Evolutionary conservation across 2,797 vertebrate genomes (phyloP).

Genomic region (Pipistrellus pipistrellus): DNA sequence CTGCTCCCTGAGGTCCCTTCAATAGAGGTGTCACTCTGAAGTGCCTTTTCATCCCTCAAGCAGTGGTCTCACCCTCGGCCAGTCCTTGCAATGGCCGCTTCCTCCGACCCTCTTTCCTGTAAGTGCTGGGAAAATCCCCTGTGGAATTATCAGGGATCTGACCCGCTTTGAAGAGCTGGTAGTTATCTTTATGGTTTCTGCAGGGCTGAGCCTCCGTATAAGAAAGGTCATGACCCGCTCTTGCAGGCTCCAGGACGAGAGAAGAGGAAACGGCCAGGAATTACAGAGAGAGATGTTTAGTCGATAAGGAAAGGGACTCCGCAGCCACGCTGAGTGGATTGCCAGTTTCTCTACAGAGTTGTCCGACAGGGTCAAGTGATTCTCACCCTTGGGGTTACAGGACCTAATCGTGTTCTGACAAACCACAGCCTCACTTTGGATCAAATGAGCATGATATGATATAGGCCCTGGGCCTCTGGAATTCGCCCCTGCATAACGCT

Average conservation of each 20-base stretch:
- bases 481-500: rapidly evolving
- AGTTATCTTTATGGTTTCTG: slow-evolving; percentile 69
- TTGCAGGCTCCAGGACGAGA: slow-evolving; percentile 49
- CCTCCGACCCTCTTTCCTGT: background rate
- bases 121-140: slow-evolving; percentile 72
- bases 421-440: background rate
- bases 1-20: background rate
- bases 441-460: rapidly evolving
- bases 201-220: background rate
- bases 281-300: slow-evolving; percentile 44
- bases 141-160: slow-evolving; percentile 14
- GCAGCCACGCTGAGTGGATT: background rate
- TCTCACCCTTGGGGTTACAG: background rate
- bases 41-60: slow-evolving; percentile 42
- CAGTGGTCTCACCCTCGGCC: background rate
- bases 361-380: background rate
- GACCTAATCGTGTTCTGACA: background rate
- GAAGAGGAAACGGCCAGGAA: slow-evolving; percentile 72
- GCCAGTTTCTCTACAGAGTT: background rate
- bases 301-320: background rate
- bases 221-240: slow-evolving; percentile 74
- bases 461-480: background rate
- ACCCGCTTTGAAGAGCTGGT: slow-evolving; percentile 61
- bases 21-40: slow-evolving; percentile 37
- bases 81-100: background rate